Conservation (phyloP, 2,113 vertebrate genomes). For the Penelope pileata region DNA sequence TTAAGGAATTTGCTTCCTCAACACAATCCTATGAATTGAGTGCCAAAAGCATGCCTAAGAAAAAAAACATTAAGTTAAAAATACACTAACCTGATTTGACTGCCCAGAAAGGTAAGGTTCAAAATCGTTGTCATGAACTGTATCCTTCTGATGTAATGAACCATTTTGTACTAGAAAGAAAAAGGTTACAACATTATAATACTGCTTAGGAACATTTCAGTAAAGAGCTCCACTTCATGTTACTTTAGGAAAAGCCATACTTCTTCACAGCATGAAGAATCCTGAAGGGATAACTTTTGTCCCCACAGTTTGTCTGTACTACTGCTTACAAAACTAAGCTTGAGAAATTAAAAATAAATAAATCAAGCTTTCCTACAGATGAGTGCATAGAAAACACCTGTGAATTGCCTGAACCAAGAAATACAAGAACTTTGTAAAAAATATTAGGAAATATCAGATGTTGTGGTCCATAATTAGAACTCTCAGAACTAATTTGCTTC, state of each 20-base stretch:
- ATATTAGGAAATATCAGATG: conserved; percentile 13
- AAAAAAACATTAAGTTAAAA: conserved; percentile 5
- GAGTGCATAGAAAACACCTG: not conserved
- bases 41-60: not conserved
- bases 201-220: not conserved
- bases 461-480: conserved; percentile 12
- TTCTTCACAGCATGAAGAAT: not conserved
- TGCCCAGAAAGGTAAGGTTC: conserved; percentile 94
- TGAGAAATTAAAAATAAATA: not conserved
- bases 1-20: conserved; percentile 56
- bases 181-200: conserved; percentile 45
- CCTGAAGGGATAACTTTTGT: not conserved
- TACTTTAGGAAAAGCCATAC: not conserved
- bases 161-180: conserved; percentile 92
- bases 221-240: not conserved
- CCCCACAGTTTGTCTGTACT: not conserved
- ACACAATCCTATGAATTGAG: conserved; percentile 36
- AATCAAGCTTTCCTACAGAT: not conserved
- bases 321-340: not conserved
- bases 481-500: not conserved
- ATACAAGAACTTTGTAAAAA: not conserved
- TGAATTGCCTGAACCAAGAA: not conserved
- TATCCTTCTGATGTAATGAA: conserved; percentile 94
- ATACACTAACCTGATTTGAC: conserved; percentile 90
- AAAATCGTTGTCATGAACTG: conserved; percentile 93